A percentile compares a stretch with the other conserved stretches of the same genome.
These are phyloP conservation scores for Holothuria scabra DNA, from an alignment of 53 echinoderm and acorn worm genomes.

Conservation along the genomic window DNA sequence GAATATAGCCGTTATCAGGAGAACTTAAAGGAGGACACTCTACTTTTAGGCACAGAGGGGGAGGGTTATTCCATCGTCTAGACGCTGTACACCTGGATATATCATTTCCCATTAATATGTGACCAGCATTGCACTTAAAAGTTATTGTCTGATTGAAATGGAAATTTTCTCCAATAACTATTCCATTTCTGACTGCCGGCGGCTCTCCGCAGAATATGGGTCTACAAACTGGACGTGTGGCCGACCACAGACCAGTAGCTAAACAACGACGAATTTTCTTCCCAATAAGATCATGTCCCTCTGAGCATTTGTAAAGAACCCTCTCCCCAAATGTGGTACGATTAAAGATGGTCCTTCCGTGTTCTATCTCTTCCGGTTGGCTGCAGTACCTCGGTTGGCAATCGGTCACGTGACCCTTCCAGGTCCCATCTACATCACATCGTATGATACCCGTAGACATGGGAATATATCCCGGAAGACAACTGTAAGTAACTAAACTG, in stretches of 20 bases:
- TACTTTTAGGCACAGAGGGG: conserved; percentile 44
- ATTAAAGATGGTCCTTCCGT: conserved; percentile 49
- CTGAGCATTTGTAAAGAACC: conserved; percentile 67
- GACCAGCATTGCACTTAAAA: conserved; percentile 72
- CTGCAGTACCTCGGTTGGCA: conserved; percentile 62
- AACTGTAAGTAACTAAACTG: conserved; percentile 55
- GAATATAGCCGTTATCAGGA: conserved; percentile 32
- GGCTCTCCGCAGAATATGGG: conserved; percentile 70
- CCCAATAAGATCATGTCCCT: conserved; percentile 66
- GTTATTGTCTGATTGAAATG: conserved; percentile 45
- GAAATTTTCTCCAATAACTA: conserved; percentile 35
- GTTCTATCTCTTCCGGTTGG: conserved; percentile 31
- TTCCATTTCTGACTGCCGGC: conserved; percentile 54
- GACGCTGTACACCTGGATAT: conserved; percentile 44
- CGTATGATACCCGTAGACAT: conserved; percentile 17
- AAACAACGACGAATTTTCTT: conserved; percentile 35
- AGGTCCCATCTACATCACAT: conserved; percentile 62
- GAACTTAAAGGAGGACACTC: conserved; percentile 25
- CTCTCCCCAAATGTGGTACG: conserved; percentile 58
- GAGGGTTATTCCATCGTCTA: conserved; percentile 65
- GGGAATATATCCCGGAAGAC: conserved; percentile 34
- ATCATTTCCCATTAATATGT: conserved; percentile 49
- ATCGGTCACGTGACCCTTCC: conserved; percentile 52
- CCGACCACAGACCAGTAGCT: conserved; percentile 69
- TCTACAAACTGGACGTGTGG: conserved; percentile 43